A percentile compares a stretch with the other conserved stretches of the same genome.
phyloP scores from a whole-genome alignment of 2,888 invertebrate genomes.

The Girardia tigrina region DNA sequence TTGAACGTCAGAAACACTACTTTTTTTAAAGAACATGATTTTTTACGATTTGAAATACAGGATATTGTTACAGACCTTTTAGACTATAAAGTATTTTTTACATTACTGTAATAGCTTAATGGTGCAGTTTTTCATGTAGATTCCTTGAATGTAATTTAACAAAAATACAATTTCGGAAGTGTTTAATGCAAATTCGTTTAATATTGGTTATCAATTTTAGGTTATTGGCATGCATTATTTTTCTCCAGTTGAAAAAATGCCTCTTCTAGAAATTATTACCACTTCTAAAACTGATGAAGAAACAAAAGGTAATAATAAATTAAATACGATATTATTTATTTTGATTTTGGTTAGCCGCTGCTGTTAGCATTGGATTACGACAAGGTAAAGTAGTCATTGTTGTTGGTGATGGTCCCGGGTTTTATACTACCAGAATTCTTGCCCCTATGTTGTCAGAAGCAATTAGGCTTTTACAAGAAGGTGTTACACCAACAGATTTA shows the following conservation, averaged over 20 bases:
- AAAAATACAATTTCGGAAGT: too few species aligned
- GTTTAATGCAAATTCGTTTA: too few species aligned
- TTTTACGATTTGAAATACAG: too few species aligned
- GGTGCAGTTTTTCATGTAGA: too few species aligned
- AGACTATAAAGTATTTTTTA: too few species aligned
- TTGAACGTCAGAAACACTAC: too few species aligned
- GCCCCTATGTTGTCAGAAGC: conserved; percentile 83
- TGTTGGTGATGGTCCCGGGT: conserved; percentile 94
- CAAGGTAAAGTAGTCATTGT: conserved; percentile 95
- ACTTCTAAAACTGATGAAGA: conserved; percentile 88
- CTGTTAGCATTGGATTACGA: conserved; percentile 66
- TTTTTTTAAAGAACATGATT: too few species aligned
- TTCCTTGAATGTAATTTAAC: too few species aligned
- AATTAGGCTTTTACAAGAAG: conserved; percentile 66
- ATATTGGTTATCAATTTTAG: too few species aligned
- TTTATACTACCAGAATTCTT: conserved; percentile 90
- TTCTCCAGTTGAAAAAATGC: conserved; percentile 98
- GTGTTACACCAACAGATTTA: conserved; percentile 73
- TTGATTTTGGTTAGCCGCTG: conserved; percentile 47
- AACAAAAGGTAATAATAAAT: conserved; percentile 62
- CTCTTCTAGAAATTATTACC: conserved; percentile 87
- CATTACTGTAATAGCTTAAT: too few species aligned
- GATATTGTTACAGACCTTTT: too few species aligned
- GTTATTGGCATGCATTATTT: conserved; percentile 95
- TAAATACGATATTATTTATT: conserved; percentile 25